Conservation (phyloP, 1,140 invertebrate species). For the Mactra quadrangularis region DNA sequence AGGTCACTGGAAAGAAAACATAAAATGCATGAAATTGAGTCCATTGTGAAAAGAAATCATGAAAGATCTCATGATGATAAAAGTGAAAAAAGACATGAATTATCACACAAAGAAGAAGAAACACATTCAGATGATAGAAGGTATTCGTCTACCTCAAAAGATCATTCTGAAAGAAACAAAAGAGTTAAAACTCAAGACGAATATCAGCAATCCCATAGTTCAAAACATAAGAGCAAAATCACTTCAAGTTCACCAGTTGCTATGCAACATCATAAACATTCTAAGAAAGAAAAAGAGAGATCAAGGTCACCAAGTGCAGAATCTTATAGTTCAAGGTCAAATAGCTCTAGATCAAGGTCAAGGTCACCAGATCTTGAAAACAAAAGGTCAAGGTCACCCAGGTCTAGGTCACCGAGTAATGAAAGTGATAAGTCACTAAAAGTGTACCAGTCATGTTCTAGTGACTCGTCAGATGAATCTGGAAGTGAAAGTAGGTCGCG, state of each 20-base stretch:
- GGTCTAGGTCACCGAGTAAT: background rate
- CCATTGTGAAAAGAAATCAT: background rate
- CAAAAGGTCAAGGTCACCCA: background rate
- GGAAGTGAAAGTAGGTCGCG: no score
- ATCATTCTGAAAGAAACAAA: no score
- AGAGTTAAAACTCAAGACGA: no score
- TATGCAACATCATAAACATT: no score
- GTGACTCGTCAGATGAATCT: background rate
- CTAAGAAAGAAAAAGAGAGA: background rate
- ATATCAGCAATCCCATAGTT: no score
- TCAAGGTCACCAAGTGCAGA: slow-evolving; percentile 7
- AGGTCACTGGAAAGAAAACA: background rate
- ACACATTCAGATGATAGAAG: no score
- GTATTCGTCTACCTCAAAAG: no score
- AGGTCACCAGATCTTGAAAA: background rate
- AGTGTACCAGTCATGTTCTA: slow-evolving; percentile 17
- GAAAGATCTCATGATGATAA: no score
- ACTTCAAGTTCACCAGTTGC: no score
- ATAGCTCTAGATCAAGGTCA: background rate
- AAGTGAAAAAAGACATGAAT: no score
- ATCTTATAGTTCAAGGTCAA: slow-evolving; percentile 2
- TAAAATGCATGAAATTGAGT: background rate
- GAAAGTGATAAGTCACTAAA: slow-evolving; percentile 25
- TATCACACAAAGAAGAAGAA: no score
- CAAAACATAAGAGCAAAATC: no score